Evolutionary conservation across 2,797 vertebrate genomes (phyloP), one percentile per base, ranked within the genome.

Genomic region (Vultur gryphus): DNA sequence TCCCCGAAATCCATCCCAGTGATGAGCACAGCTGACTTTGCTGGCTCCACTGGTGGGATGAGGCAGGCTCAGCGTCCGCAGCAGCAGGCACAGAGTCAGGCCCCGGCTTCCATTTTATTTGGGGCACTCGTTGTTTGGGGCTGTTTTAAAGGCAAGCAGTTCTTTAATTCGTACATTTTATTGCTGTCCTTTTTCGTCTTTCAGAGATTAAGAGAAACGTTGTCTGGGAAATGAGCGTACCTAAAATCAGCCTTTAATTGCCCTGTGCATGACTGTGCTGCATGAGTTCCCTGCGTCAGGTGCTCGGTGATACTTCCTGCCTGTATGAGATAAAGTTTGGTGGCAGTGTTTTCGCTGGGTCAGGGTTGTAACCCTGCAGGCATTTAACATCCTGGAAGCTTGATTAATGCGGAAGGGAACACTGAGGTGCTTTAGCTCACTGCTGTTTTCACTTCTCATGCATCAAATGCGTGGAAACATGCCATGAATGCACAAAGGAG

Each of bases 401-500:
- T 84, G 90, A 95, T 89, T 71, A 92, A 80, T 13, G 14, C 84
- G 75, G 92, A 89, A 87, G 89, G 69, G 80, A 88, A 76, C 69
- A 29, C 62, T 29, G 75, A 93, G 79, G 69, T 96, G 37, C 72
- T n/a, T 90, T 49, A 94, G 65, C 75, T 89, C 37, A 10, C 78
- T 90, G 92, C 81, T 1, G 1, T 69, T 91, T 82, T 91, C 39
- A 26, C 41, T 95, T 62, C 87, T 84, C 21, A 4, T 24, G 49
- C 64, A 62, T 66, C 48, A 61, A 62, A 73, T 44, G n/a, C n/a
- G 7, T 54, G 84, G 54, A 58, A 96, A 61, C 89, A 48, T 16
- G 64, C 26, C 2, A 9, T 25, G 84, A 94, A 51, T 85, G 79
- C 62, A 43, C 87, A 89, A 94, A 88, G 88, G 84, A 69, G 71